Base-by-base conservation (phyloP, 1,140 invertebrate species). In the Drosophila lacertosa region DNA sequence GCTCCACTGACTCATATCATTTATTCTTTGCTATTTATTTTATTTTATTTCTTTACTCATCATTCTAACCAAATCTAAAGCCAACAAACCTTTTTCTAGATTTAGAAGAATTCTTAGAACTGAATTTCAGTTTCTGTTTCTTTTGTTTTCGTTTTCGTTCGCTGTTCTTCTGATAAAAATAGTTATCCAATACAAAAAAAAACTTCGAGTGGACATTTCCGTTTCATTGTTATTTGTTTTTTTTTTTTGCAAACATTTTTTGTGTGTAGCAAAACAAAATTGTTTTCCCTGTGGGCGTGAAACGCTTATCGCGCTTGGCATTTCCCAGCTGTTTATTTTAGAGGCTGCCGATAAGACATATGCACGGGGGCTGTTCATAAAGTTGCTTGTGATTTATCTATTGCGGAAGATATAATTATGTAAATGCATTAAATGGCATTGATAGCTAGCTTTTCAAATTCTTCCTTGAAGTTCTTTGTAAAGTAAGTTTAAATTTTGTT, bases 1-100 rank as follows among this genome's bases (percentile, higher is more conserved):
- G 54, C 53, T 58, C 54, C 32, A 32, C 24, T 76, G 73, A 70
- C 24, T 77, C 74, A 77, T 11, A 2, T 18, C n/a, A 13, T 39
- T 10, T 26, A 26, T 16, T 37, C 11, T 18, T 29, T 42, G 22
- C 10, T 40, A 39, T 39, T 42, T 63, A 37, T 29, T 40, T 39
- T 48, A 37, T 47, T 59, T 26, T 37, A 4, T 26, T 26, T 37
- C 24, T 26, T 26, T 6, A 26, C 20, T 3, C 9, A 42, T 53
- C 22, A 37, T 0, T 37, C 20, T 24, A 47, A 22, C 15, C 24
- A 47, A 29, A 37, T 22, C 24, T 15, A 45, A 29, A 39, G 15
- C 20, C 22, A 40, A 50, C 3, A 48, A 40, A 16, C 35, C 48
- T 48, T 53, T 63, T 62, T 37, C 26, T n/a, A n/a, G n/a, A n/a